Evolutionary conservation across 2,113 vertebrate genomes (phyloP).

Genomic region (Rhadina sibilatrix): DNA sequence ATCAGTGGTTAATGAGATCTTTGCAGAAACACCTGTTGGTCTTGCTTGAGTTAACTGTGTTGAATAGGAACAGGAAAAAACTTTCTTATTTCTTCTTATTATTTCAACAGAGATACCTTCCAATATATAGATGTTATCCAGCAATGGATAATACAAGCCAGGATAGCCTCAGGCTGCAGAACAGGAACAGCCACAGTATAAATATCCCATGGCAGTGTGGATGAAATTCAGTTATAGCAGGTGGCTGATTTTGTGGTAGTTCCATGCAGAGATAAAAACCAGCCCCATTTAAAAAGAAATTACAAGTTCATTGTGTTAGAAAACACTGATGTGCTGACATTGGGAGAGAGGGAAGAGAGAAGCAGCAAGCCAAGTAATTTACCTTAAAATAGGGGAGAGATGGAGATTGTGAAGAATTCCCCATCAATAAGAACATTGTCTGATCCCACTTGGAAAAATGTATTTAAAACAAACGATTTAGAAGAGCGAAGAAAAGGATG

Average conservation of each 20-base stretch:
- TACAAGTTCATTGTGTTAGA: background rate
- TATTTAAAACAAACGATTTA: background rate
- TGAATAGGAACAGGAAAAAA: background rate
- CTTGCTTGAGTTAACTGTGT: background rate
- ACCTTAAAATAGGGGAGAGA: background rate
- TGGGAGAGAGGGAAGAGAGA: background rate
- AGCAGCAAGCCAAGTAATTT: background rate
- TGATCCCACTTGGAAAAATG: fast-evolving
- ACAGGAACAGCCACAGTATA: background rate
- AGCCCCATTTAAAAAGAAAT: background rate
- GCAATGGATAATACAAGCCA: background rate
- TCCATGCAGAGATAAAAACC: background rate
- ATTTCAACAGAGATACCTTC: background rate
- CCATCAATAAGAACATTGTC: background rate
- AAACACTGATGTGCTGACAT: background rate
- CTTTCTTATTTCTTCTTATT: background rate
- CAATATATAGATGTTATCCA: background rate
- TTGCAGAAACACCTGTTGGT: background rate
- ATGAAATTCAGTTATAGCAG: background rate
- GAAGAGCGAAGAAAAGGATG: background rate
- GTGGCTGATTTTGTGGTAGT: background rate
- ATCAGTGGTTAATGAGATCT: background rate
- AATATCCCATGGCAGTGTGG: background rate
- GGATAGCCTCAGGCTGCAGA: background rate
- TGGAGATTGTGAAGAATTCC: background rate